These are phyloP conservation scores for Selenia dentaria DNA, from an alignment of 2,888 invertebrate species.

Conservation along the genomic window DNA sequence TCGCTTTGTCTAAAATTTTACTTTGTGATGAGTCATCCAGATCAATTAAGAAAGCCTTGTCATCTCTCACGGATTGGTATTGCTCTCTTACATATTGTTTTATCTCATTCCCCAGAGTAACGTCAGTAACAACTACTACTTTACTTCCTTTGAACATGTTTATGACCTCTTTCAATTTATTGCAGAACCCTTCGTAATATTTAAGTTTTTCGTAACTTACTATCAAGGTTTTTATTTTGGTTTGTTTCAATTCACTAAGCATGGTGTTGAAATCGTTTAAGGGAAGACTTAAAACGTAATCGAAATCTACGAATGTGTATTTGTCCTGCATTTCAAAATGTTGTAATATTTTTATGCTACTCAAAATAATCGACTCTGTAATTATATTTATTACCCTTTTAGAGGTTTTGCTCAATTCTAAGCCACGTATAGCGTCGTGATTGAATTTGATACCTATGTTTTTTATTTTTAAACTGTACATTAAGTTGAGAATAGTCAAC, in stretches of 20 bases:
- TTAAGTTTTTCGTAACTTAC: slow-evolving; percentile 42
- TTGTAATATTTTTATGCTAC: slow-evolving; percentile 44
- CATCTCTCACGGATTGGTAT: slow-evolving; percentile 31
- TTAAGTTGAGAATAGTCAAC: slow-evolving; percentile 42
- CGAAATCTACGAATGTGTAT: slow-evolving; percentile 43
- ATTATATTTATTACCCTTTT: slow-evolving; percentile 36
- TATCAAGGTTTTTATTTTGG: slow-evolving; percentile 36
- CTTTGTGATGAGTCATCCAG: slow-evolving; percentile 36
- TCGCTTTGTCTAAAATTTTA: slow-evolving; percentile 33
- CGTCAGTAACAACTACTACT: slow-evolving; percentile 39
- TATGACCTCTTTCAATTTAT: slow-evolving; percentile 39
- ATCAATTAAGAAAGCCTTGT: slow-evolving; percentile 32
- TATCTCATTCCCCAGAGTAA: slow-evolving; percentile 25
- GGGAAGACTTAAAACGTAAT: slow-evolving; percentile 44
- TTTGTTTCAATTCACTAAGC: slow-evolving; percentile 38
- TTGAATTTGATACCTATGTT: slow-evolving; percentile 40
- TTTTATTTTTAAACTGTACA: slow-evolving; percentile 43
- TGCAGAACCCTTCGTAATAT: slow-evolving; percentile 30
- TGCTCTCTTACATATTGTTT: slow-evolving; percentile 19
- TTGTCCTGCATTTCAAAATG: slow-evolving; percentile 27
- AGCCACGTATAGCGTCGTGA: slow-evolving; percentile 25
- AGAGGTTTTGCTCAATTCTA: slow-evolving; percentile 29
- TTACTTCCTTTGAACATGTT: slow-evolving; percentile 29
- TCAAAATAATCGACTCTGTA: slow-evolving; percentile 38
- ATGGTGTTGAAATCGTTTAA: slow-evolving; percentile 40